These are phyloP conservation scores for Carposina sasakii DNA, from an alignment of 1,140 invertebrate species.

Conservation along the genomic window DNA sequence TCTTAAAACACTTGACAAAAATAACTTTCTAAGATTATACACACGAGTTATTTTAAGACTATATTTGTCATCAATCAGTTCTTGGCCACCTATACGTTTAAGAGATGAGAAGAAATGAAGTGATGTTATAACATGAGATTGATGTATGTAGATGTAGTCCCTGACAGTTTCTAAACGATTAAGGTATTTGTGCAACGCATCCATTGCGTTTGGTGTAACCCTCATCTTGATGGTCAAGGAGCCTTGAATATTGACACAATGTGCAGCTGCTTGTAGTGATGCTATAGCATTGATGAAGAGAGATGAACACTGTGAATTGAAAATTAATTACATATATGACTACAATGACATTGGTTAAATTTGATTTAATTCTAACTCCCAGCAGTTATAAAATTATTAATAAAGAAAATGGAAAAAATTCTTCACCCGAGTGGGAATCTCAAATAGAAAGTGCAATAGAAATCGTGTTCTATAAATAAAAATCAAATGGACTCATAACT, in stretches of 20 bases:
- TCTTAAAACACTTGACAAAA: conserved; percentile 60
- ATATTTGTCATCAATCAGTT: conserved; percentile 71
- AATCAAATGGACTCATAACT: no score
- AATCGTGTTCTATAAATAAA: no score
- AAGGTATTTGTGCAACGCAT: conserved; percentile 82
- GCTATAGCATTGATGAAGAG: no score
- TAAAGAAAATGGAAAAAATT: no score
- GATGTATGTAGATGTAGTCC: conserved; percentile 81
- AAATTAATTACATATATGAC: no score
- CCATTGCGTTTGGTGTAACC: conserved; percentile 70
- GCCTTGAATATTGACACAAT: conserved; percentile 67
- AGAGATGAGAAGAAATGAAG: conserved; percentile 86
- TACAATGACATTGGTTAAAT: no score
- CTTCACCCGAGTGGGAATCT: no score
- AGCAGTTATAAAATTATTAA: no score
- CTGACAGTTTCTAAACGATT: conserved; percentile 82
- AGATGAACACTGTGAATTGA: no score
- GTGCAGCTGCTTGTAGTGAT: conserved; percentile 39
- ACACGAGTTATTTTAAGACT: conserved; percentile 83
- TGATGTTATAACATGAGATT: conserved; percentile 81
- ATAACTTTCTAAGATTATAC: conserved; percentile 79
- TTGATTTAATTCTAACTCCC: no score
- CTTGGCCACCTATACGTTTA: conserved; percentile 49
- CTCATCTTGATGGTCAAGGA: conserved; percentile 46
- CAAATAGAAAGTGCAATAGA: no score